Evolutionary conservation across 2,888 invertebrate genomes (phyloP), one percentile per base, ranked within the genome.

Genomic region (Limenitis camilla): DNA sequence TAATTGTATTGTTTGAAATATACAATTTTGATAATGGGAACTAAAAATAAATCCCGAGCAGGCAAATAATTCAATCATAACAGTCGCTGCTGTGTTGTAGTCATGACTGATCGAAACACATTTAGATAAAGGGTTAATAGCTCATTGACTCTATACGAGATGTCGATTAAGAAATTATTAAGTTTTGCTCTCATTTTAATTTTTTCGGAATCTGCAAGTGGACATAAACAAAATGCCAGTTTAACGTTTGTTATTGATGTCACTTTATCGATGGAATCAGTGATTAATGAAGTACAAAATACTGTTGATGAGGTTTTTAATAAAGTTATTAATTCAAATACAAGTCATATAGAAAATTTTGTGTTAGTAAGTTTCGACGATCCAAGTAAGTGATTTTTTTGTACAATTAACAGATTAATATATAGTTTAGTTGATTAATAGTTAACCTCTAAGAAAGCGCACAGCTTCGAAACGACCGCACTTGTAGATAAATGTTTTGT

Each of bases 331-430:
- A 61, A 59, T 8, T 68, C 70, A 0, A 69, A 69, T 1, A 38
- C 58, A 8, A 74, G 76, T 4, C 71, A 74, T 30, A 75, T 81
- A 39, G 72, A 74, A 47, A 71, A 81, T 44, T 78, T 78, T 52
- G 46, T 81, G 44, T 48, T 82, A 32, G 69, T 81, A 1, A 79
- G 78, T 0, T 81, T 81, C 48, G 78, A 76, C 46, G 78, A 81
- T 55, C 76, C 77, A 4, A 55, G 79, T 79, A 62, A 68, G 74
- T 68, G 6, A 5, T 36, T 28, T 10, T n/a, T n/a, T n/a, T n/a
- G n/a, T n/a, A n/a, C n/a, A n/a, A n/a, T n/a, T n/a, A n/a, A n/a
- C n/a, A n/a, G n/a, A n/a, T n/a, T n/a, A n/a, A n/a, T n/a, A n/a
- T n/a, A n/a, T n/a, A n/a, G n/a, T n/a, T n/a, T n/a, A n/a, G n/a